Percentiles rank a stretch among this genome's conserved stretches.
Evolutionary conservation across 2,888 invertebrate species (phyloP).

Genomic region (Nysson spinosus): DNA sequence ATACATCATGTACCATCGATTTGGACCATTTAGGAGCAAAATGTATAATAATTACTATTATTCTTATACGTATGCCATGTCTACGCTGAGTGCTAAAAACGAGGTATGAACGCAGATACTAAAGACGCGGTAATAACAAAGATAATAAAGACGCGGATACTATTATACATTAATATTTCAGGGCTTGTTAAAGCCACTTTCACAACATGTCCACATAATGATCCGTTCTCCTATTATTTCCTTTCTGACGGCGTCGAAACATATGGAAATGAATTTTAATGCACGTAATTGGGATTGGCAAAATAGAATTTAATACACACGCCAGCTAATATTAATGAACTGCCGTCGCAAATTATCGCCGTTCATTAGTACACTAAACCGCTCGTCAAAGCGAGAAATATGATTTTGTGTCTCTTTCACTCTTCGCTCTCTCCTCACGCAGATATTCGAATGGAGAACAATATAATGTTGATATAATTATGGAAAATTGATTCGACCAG

Average conservation of each 20-base stretch:
- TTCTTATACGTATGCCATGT: too few species aligned
- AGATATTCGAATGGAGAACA: not conserved
- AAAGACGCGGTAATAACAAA: too few species aligned
- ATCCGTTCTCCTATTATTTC: not conserved
- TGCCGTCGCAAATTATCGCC: constrained; percentile 23
- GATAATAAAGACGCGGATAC: too few species aligned
- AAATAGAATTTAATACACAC: constrained; percentile 26
- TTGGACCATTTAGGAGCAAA: too few species aligned
- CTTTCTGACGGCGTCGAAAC: not conserved
- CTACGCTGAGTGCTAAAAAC: too few species aligned
- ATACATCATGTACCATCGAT: too few species aligned
- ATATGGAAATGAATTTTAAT: constrained; percentile 14
- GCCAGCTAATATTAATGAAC: constrained; percentile 25
- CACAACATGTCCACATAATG: too few species aligned
- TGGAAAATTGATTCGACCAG: too few species aligned
- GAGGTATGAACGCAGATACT: too few species aligned
- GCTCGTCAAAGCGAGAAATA: constrained; percentile 9
- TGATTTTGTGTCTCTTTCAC: constrained; percentile 5
- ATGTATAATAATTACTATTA: too few species aligned
- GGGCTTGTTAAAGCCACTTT: too few species aligned
- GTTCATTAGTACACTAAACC: constrained; percentile 15
- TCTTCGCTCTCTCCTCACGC: not conserved
- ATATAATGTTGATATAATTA: not conserved
- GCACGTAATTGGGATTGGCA: constrained; percentile 16
- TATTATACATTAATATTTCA: constrained; percentile 6